phyloP scores from a whole-genome alignment of 2,113 vertebrate species.

The Myxocyprinus asiaticus region DNA sequence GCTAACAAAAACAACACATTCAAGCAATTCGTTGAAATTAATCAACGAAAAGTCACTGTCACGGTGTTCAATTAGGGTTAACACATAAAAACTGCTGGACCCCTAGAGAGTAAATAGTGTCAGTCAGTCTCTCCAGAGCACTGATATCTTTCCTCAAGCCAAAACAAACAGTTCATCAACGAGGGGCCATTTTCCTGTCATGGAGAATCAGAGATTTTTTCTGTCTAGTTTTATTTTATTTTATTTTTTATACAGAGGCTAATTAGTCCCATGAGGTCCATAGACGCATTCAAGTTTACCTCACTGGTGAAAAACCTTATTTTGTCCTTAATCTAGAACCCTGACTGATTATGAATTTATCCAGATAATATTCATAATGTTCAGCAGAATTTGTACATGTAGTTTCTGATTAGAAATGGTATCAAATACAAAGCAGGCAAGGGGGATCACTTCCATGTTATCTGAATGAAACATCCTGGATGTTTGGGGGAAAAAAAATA shows the following conservation, averaged over 20 bases:
- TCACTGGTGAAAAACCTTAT: background rate
- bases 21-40: background rate
- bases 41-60: conserved; percentile 33
- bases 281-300: conserved; percentile 29
- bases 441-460: conserved; percentile 64
- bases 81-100: conserved; percentile 43
- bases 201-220: conserved; percentile 44
- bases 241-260: conserved; percentile 30
- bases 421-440: conserved; percentile 54
- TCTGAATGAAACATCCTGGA: conserved; percentile 79
- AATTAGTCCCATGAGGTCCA: conserved; percentile 45
- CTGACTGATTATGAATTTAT: no score
- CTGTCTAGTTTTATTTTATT: conserved; percentile 6
- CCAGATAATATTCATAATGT: no score
- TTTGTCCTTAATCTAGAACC: background rate
- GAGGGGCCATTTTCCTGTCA: conserved; percentile 58
- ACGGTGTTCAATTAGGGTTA: conserved; percentile 44
- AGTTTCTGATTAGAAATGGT: conserved; percentile 51
- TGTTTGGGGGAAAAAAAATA: conserved; percentile 45
- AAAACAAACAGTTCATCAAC: conserved; percentile 56
- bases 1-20: background rate
- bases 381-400: conserved; percentile 35
- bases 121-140: conserved; percentile 47
- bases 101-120: conserved; percentile 34
- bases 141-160: conserved; percentile 44